Evolutionary conservation across 1,140 invertebrate genomes (phyloP).

Genomic region (Mycetomoellerius zeteki): DNA sequence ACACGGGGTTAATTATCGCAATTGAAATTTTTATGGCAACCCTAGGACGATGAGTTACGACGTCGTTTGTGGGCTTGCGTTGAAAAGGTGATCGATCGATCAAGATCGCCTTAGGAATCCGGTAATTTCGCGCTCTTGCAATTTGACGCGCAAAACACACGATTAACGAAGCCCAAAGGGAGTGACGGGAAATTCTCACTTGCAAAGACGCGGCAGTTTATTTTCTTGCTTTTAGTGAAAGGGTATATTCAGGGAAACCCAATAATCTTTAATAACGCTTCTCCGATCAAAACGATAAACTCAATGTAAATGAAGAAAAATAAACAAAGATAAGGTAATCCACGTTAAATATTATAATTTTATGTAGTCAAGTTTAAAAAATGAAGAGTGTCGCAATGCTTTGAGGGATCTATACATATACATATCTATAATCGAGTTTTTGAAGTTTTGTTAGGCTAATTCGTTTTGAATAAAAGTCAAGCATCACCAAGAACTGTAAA

Average conservation of each 20-base stretch:
- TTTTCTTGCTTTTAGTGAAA: neutral
- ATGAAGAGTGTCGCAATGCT: neutral
- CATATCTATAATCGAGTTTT: too few relatives aligned
- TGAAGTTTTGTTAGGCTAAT: neutral
- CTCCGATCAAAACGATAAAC: too few relatives aligned
- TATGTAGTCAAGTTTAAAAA: neutral
- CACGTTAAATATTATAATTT: neutral
- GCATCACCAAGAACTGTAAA: neutral
- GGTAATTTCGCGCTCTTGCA: neutral
- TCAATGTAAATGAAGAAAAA: conserved; percentile 1
- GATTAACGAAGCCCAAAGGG: conserved; percentile 7
- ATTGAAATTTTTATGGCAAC: conserved; percentile 45
- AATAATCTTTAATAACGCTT: conserved; percentile 2
- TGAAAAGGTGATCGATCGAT: conserved; percentile 43
- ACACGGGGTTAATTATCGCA: conserved; percentile 25
- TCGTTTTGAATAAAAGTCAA: neutral
- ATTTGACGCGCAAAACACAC: conserved; percentile 25
- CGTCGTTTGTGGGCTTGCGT: conserved; percentile 31
- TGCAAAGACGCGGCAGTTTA: neutral
- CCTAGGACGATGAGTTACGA: conserved; percentile 13
- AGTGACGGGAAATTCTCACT: conserved; percentile 28
- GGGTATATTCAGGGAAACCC: neutral
- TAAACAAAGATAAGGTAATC: neutral
- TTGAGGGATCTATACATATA: neutral
- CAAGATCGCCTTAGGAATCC: conserved; percentile 16